Percentiles rank a stretch among this genome's conserved stretches.
Evolutionary conservation across 2,888 invertebrate species (phyloP).

Genomic region (Aspidiotus rigidus): DNA sequence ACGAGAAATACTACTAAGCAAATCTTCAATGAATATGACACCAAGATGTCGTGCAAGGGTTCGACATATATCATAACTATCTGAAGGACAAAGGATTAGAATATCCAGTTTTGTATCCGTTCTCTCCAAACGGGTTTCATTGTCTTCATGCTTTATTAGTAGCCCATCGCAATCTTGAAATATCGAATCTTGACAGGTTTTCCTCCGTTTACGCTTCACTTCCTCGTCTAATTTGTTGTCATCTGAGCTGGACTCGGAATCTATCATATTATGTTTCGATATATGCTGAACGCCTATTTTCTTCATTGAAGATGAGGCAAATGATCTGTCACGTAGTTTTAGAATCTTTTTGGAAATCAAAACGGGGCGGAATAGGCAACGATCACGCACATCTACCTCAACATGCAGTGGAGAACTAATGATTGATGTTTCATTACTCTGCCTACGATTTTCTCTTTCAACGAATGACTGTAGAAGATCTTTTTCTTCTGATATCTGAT

Average conservation of each 20-base stretch:
- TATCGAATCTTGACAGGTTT: not conserved
- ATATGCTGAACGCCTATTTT: not conserved
- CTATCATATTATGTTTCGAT: not conserved
- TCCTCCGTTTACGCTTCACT: not conserved
- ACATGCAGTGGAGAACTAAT: not conserved
- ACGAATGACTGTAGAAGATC: not conserved
- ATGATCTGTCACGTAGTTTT: not conserved
- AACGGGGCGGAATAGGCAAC: conserved; percentile 1
- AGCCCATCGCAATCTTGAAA: conserved; percentile 1
- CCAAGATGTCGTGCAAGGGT: not conserved
- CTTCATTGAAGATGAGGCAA: not conserved
- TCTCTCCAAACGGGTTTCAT: not conserved
- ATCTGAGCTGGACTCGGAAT: conserved; percentile 1
- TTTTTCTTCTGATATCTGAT: not conserved
- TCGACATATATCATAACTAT: not conserved
- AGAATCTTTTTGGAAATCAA: not conserved
- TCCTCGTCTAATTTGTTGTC: not conserved
- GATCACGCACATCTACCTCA: not conserved
- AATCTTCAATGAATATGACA: not conserved
- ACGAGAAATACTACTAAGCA: not conserved
- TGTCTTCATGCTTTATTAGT: not conserved
- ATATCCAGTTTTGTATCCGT: not conserved
- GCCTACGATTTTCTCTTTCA: not conserved
- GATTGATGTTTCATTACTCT: not conserved
- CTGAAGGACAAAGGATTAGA: not conserved